These are phyloP conservation scores for Elysia chlorotica DNA, from an alignment of 1,140 invertebrate species.

Conservation along the genomic window DNA sequence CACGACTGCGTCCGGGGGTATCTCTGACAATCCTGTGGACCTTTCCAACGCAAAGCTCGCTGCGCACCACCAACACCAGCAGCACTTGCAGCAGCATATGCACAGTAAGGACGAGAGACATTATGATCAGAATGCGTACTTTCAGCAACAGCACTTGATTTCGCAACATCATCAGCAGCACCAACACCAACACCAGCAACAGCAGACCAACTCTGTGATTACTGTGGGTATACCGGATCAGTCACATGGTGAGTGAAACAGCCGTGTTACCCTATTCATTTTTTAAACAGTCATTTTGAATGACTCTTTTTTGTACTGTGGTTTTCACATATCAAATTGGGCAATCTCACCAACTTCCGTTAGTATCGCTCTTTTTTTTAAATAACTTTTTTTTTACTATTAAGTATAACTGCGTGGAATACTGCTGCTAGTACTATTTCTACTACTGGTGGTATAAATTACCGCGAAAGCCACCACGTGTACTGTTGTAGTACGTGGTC, in stretches of 20 bases:
- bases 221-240: slow-evolving; percentile 44
- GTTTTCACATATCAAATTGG: too few relatives aligned
- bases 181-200: slow-evolving; percentile 16
- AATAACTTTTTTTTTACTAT: too few relatives aligned
- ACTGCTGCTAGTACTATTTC: too few relatives aligned
- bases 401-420: too few relatives aligned
- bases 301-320: too few relatives aligned
- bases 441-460: too few relatives aligned
- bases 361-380: too few relatives aligned
- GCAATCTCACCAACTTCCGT: too few relatives aligned
- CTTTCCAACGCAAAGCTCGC: slow-evolving; percentile 40
- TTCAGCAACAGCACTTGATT: not conserved
- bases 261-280: too few relatives aligned
- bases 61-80: slow-evolving; percentile 34
- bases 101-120: slow-evolving; percentile 16
- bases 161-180: slow-evolving; percentile 16
- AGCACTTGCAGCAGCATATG: slow-evolving; percentile 26
- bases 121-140: slow-evolving; percentile 16
- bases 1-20: slow-evolving; percentile 37
- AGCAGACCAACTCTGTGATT: slow-evolving; percentile 21
- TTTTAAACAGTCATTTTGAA: too few relatives aligned
- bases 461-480: too few relatives aligned
- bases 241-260: slow-evolving; percentile 38
- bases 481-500: too few relatives aligned
- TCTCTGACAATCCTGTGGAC: slow-evolving; percentile 45